Percentiles rank a stretch among this genome's conserved stretches.
Evolutionary conservation across 2,797 vertebrate species (phyloP).

Genomic region (Cephalopachus bancanus): DNA sequence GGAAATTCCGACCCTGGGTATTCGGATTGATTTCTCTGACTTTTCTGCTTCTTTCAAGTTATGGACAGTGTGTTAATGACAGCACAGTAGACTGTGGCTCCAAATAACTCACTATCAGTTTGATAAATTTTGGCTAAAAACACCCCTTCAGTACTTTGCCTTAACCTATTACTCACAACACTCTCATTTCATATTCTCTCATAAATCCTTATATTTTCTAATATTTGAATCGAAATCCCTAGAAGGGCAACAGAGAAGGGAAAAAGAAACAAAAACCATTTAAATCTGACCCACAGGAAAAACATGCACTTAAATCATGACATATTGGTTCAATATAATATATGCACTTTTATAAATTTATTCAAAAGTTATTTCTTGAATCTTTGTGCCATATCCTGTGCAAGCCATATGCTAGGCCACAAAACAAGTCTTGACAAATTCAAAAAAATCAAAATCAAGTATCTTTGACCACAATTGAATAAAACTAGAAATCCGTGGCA

Average conservation of each 20-base stretch:
- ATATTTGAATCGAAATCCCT: conserved; percentile 13
- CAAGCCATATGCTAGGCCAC: neutral
- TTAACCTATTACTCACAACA: neutral
- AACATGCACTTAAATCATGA: conserved; percentile 6
- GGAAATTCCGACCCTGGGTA: conserved; percentile 38
- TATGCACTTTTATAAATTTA: neutral
- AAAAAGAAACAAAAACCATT: neutral
- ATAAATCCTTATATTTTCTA: conserved; percentile 9
- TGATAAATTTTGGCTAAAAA: conserved; percentile 26
- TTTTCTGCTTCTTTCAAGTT: conserved; percentile 48
- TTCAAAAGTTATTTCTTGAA: neutral
- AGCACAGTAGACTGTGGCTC: neutral
- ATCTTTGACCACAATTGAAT: neutral
- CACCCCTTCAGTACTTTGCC: neutral
- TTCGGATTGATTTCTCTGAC: conserved; percentile 56
- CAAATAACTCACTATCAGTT: neutral
- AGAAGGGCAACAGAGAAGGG: neutral
- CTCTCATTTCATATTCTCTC: neutral
- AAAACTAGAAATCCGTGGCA: neutral
- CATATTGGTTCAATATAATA: neutral
- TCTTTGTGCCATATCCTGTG: neutral
- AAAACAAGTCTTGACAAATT: neutral
- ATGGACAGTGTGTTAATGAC: conserved; percentile 40
- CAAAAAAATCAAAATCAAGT: neutral
- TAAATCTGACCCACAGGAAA: conserved; percentile 8